A percentile compares a stretch with the other conserved stretches of the same genome.
These are phyloP conservation scores for Nothocercus julius DNA, from an alignment of 2,113 vertebrate genomes.

Conservation along the genomic window DNA sequence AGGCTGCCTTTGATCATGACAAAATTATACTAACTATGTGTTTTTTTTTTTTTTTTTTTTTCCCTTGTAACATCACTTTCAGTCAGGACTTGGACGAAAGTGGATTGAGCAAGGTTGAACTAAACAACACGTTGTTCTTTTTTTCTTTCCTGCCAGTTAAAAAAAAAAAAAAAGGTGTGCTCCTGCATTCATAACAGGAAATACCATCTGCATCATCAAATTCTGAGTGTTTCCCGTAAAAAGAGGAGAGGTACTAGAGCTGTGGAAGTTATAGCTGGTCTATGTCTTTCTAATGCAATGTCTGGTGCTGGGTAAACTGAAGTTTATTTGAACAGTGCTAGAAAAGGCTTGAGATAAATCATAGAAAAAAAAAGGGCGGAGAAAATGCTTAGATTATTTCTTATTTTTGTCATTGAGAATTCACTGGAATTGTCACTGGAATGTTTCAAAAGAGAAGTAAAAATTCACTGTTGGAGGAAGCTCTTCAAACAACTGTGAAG, in stretches of 20 bases:
- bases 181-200: neutral
- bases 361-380: neutral
- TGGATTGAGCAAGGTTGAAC: neutral
- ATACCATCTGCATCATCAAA: neutral
- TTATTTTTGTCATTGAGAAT: neutral
- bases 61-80: neutral
- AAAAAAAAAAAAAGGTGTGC: neutral
- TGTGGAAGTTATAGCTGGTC: neutral
- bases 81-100: neutral
- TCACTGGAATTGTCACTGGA: neutral
- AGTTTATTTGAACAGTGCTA: neutral
- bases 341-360: neutral
- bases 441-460: neutral
- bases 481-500: neutral
- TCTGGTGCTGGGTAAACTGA: neutral
- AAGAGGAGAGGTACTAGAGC: neutral
- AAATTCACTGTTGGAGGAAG: neutral
- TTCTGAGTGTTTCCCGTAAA: neutral
- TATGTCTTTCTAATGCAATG: neutral
- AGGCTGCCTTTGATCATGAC: constrained; percentile 4
- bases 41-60: neutral
- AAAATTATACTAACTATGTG: neutral
- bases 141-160: neutral
- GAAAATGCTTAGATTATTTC: neutral
- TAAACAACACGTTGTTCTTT: neutral